phyloP scores from a whole-genome alignment of 2,888 invertebrate species.

The Eulithis testata region DNA sequence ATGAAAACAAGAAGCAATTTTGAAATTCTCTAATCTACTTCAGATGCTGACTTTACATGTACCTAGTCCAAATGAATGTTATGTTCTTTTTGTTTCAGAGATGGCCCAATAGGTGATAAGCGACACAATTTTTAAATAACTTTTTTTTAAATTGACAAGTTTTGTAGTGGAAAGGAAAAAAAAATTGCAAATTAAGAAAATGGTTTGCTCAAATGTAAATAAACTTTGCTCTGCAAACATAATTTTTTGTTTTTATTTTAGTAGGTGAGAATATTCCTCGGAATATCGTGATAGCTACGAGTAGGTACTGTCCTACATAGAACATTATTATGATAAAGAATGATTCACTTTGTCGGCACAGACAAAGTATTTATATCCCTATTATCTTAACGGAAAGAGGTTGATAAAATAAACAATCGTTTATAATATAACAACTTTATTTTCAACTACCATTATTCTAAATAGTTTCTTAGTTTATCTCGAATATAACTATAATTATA shows the following conservation, averaged over 20 bases:
- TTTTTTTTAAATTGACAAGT: neutral
- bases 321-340: too few relatives aligned
- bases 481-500: constrained; percentile 35
- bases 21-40: too few relatives aligned
- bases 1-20: too few relatives aligned
- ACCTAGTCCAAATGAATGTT: too few relatives aligned
- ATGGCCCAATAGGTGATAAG: constrained; percentile 11
- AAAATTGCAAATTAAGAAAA: neutral
- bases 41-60: too few relatives aligned
- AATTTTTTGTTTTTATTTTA: neutral
- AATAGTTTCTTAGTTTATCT: constrained; percentile 36
- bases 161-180: constrained; percentile 7
- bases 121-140: neutral
- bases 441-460: constrained; percentile 36
- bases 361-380: neutral
- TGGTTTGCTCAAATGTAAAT: constrained; percentile 3
- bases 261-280: too few relatives aligned
- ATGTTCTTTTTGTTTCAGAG: constrained; percentile 21
- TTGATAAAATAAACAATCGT: constrained; percentile 7
- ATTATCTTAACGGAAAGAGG: neutral
- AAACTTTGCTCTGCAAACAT: constrained; percentile 11
- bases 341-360: too few relatives aligned
- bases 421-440: constrained; percentile 38
- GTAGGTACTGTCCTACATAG: too few relatives aligned
- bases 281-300: too few relatives aligned